Percentiles rank a stretch among this genome's conserved stretches.
phyloP scores from a whole-genome alignment of 2,888 invertebrate species.

The Dicyrtomina minuta region DNA sequence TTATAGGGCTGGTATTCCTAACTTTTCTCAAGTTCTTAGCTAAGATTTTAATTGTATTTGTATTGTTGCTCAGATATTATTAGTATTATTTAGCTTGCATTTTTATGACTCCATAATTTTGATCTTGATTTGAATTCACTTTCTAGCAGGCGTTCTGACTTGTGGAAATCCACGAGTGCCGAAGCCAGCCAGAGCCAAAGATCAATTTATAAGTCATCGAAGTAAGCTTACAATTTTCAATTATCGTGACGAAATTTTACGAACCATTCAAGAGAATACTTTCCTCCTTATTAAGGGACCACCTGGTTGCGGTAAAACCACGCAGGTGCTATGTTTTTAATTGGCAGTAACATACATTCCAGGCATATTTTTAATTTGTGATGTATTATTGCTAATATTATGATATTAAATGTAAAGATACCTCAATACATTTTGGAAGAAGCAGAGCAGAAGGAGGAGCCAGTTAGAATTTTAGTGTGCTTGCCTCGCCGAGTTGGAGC shows the following conservation, averaged over 20 bases:
- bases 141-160: too few relatives aligned
- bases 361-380: neutral
- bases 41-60: too few relatives aligned
- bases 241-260: slow-evolving; percentile 65
- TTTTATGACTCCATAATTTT: too few relatives aligned
- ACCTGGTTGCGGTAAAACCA: slow-evolving; percentile 90
- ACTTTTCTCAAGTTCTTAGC: too few relatives aligned
- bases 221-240: slow-evolving; percentile 71
- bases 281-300: slow-evolving; percentile 66
- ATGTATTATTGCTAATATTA: neutral
- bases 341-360: too few relatives aligned
- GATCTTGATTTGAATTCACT: too few relatives aligned
- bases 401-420: neutral
- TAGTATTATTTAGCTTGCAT: too few relatives aligned
- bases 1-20: too few relatives aligned
- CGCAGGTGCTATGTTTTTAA: too few relatives aligned
- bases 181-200: slow-evolving; percentile 21
- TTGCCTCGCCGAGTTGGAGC: slow-evolving; percentile 91
- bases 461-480: slow-evolving; percentile 87
- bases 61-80: too few relatives aligned
- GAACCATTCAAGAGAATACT: slow-evolving; percentile 68
- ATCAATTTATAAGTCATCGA: slow-evolving; percentile 55
- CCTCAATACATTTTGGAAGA: slow-evolving; percentile 90
- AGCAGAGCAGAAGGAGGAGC: slow-evolving; percentile 62
- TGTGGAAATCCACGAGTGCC: slow-evolving; percentile 16